phyloP scores from a whole-genome alignment of 2,888 invertebrate species.

The Eupithecia exiguata region DNA sequence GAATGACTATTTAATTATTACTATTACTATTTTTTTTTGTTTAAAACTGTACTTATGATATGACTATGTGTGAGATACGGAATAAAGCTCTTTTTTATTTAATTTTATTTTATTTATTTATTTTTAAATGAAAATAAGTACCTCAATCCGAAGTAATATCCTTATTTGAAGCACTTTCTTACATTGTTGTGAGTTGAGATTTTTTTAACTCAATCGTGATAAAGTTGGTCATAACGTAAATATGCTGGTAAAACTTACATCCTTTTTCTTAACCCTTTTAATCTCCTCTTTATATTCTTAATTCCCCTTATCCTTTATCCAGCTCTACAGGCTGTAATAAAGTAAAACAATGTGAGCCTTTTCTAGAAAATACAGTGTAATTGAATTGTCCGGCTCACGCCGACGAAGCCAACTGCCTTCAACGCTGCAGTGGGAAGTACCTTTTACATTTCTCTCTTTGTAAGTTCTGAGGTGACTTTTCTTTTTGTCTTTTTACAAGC shows the following conservation, averaged over 20 bases:
- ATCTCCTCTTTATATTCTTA: not conserved
- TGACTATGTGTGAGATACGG: too few relatives aligned
- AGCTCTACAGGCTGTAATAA: constrained; percentile 28
- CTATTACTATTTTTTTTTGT: too few relatives aligned
- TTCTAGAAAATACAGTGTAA: constrained; percentile 50
- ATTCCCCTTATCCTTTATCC: not conserved
- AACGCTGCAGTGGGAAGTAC: constrained; percentile 2
- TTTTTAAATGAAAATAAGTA: too few relatives aligned
- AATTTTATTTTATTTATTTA: too few relatives aligned
- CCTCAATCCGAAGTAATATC: not conserved
- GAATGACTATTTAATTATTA: too few relatives aligned
- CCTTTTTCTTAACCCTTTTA: not conserved
- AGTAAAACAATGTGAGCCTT: constrained; percentile 45
- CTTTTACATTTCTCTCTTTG: constrained; percentile 2
- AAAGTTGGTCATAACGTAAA: not conserved
- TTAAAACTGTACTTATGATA: too few relatives aligned
- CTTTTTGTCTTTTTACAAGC: not conserved
- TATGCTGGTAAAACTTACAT: not conserved
- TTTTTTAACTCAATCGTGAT: not conserved
- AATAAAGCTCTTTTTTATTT: too few relatives aligned
- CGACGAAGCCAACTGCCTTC: constrained; percentile 45
- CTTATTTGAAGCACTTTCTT: not conserved
- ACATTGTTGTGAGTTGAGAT: not conserved
- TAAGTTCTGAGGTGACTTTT: not conserved
- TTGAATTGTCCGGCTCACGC: constrained; percentile 53